Base-by-base conservation (phyloP, 2,888 invertebrate genomes). In the Andrena haemorrhoa region DNA sequence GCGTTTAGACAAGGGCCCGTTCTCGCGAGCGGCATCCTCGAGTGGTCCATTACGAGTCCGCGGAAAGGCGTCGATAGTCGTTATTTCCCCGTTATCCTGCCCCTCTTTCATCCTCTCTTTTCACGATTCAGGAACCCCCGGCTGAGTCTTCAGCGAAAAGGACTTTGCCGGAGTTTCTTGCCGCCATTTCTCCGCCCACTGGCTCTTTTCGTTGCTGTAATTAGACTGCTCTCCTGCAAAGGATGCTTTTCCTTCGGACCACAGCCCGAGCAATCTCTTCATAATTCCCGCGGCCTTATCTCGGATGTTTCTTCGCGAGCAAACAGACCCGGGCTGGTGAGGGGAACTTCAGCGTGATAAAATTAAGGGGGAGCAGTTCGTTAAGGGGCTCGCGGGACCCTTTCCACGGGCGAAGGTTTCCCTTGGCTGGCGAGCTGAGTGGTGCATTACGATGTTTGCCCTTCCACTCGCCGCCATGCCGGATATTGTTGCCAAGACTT, bases 51-150 rank as follows among this genome's bases (percentile, higher is more conserved):
- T 90, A 89, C 85, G 82, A 83, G 85, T 80, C 82, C 60, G 66
- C 82, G 53, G 84, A 77, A 73, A 76, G 83, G 85, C 88, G 89
- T 90, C 90, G 91, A 91, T 91, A 87, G 89, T 88, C 89, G 89
- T 91, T 91, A 90, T 89, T 89, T 88, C 85, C 60, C 82, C 64
- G 68, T 82, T 87, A 78, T 79, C 65, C 73, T 29, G 56, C 66
- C 60, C 60, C 76, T 77, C 72, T 79, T 76, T 74, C 71, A 33
- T 29, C 58, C 31, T 23, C 20, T 41, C 58, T 20, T 61, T 56
- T 53, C 47, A 8, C 23, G 31, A 53, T 16, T 2, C 70, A 2
- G 26, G 23, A 33, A 31, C 35, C 41, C 60, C 41, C 7, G 20
- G 16, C 7, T 20, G n/a, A 61, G 26, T 23, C 23, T 10, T 4